phyloP scores from a whole-genome alignment of 2,888 invertebrate species.

The Phortica okadai region DNA sequence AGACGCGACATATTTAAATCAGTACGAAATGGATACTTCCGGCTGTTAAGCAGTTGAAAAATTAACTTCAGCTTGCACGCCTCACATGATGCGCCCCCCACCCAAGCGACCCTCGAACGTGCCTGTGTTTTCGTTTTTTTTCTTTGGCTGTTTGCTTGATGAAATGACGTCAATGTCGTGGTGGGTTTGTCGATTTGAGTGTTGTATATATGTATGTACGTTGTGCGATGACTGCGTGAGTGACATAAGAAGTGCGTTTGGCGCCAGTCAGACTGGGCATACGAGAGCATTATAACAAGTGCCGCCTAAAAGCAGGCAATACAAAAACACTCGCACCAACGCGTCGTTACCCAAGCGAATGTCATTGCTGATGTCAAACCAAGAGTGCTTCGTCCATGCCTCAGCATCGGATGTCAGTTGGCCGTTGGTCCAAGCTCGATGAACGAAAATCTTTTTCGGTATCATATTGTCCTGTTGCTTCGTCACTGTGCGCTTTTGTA shows the following conservation, averaged over 20 bases:
- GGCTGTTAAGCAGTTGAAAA: conserved; percentile 67
- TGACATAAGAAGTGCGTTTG: neutral
- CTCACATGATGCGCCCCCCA: neutral
- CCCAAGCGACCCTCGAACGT: neutral
- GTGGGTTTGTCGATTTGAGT: neutral
- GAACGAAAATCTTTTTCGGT: neutral
- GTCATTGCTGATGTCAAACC: neutral
- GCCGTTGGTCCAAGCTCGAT: conserved; percentile 49
- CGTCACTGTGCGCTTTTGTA: conserved; percentile 41
- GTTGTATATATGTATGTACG: too few species aligned
- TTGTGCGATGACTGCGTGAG: neutral
- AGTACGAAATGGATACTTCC: conserved; percentile 53
- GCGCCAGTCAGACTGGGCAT: neutral
- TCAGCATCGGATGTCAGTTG: conserved; percentile 22
- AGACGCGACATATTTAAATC: conserved; percentile 66
- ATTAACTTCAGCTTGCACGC: conserved; percentile 56
- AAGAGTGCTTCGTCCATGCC: neutral
- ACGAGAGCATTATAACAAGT: neutral
- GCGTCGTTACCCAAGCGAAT: neutral
- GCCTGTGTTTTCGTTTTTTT: neutral
- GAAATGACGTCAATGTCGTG: conserved; percentile 1
- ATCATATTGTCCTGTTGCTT: conserved; percentile 25
- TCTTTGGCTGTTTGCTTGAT: neutral
- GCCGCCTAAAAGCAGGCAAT: neutral
- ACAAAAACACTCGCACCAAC: neutral